Base-by-base conservation (phyloP, 2,797 vertebrate genomes). In the Okamejei kenojei region DNA sequence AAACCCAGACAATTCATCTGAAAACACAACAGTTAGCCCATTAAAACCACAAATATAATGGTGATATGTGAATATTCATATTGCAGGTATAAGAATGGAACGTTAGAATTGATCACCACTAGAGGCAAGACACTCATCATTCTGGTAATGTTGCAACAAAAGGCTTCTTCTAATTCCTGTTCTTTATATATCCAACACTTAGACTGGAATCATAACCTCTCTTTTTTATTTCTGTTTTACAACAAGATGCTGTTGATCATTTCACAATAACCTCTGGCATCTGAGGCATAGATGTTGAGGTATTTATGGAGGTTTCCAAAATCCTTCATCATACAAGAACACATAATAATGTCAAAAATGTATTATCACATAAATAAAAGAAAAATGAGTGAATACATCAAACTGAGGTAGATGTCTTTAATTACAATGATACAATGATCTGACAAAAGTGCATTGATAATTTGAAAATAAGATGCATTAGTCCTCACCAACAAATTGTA, bases 361-460 rank as follows among this genome's bases (percentile, higher is more conserved):
- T 92, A 74, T 58, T 74, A 71, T 13, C 23, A 45, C 26, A 74
- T 76, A 92, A 92, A 92, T 91, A 74, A 92, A 92, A 76, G 35
- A 74, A 88, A 92, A 74, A 92, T 92, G 45, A 92, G 73, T 92
- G 90, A 92, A 92, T 76, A 76, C 90, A 45, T 58, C 11, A 15
- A 92, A 92, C 90, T 92, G 90, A 92, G 90, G 90, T 92, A 92
- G 90, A 92, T 92, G 90, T 58, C 45, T 92, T 92, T 92, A 92
- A 92, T 92, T 92, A 92, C 32, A 76, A 38, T 76, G 90, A 92
- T 92, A 92, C 90, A 92, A 76, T 73, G 71, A 92, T 92, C 73
- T 92, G 90, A n/a, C 90, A 92, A 45, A 92, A 92, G 84, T 88
- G 84, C 84, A 88, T 68, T 88, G n/a, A 68, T 68, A 88, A 88